A percentile compares a stretch with the other conserved stretches of the same genome.
Conservation (phyloP, 2,888 invertebrate species). For the Geophilus truncorum region DNA sequence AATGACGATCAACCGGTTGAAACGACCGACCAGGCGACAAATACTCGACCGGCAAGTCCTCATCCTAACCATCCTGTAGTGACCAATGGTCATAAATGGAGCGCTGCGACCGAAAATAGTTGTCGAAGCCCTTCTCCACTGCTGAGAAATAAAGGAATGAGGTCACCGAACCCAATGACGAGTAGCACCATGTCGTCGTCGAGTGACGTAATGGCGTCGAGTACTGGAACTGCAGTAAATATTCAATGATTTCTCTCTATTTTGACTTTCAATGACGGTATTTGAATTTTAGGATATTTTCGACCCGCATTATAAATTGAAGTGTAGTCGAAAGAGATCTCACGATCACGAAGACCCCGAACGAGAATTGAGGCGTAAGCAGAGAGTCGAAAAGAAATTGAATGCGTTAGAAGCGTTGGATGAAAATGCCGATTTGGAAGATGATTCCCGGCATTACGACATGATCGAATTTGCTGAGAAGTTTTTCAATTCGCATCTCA, state of each 20-base stretch:
- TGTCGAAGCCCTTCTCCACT: constrained; percentile 34
- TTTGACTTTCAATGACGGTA: background rate
- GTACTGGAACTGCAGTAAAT: constrained; percentile 30
- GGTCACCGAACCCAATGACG: constrained; percentile 28
- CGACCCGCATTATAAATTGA: constrained; percentile 33
- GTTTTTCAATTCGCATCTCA: constrained; percentile 76
- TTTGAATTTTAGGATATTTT: constrained; percentile 33
- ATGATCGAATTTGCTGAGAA: constrained; percentile 90
- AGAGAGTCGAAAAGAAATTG: constrained; percentile 77
- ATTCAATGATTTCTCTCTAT: background rate
- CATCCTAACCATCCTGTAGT: constrained; percentile 34
- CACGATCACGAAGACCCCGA: constrained; percentile 39
- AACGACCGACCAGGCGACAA: constrained; percentile 36
- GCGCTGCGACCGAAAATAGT: constrained; percentile 34
- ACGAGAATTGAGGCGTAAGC: constrained; percentile 56
- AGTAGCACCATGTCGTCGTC: constrained; percentile 13
- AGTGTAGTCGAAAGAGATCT: constrained; percentile 37
- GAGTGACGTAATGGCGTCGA: constrained; percentile 27
- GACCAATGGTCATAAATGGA: constrained; percentile 35
- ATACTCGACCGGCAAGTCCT: constrained; percentile 30
- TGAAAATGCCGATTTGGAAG: constrained; percentile 54
- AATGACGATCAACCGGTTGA: background rate
- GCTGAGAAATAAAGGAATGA: background rate
- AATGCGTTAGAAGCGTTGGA: constrained; percentile 68
- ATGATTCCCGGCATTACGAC: constrained; percentile 62